Evolutionary conservation across 2,888 invertebrate species (phyloP).

Genomic region (Boloria selene): DNA sequence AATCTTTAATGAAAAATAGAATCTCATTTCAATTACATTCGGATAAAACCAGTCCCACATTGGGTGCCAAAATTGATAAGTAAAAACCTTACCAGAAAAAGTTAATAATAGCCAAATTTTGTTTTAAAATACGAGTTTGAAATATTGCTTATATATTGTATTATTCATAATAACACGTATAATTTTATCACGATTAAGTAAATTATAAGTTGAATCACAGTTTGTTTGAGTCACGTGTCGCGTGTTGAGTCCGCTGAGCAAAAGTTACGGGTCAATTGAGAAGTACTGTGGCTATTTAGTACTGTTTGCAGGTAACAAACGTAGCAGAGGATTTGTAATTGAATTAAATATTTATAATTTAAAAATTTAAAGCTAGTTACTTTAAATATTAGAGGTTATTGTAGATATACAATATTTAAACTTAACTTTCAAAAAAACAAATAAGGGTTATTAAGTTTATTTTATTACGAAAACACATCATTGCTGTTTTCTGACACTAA

Average conservation of each 20-base stretch:
- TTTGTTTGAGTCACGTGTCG: conserved; percentile 21
- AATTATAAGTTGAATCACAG: conserved; percentile 32
- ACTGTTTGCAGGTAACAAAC: conserved; percentile 6
- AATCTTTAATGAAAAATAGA: not conserved
- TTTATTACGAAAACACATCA: no score
- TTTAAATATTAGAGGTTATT: no score
- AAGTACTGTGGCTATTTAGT: conserved; percentile 21
- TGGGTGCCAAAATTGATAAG: conserved; percentile 13
- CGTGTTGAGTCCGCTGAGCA: conserved; percentile 20
- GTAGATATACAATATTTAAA: no score
- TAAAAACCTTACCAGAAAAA: not conserved
- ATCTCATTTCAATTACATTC: not conserved
- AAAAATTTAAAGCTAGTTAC: no score
- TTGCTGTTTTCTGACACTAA: no score
- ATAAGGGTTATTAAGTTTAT: no score
- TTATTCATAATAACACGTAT: conserved; percentile 18
- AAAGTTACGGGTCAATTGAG: conserved; percentile 26
- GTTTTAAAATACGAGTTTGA: not conserved
- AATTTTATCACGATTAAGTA: conserved; percentile 29
- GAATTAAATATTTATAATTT: no score
- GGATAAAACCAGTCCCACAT: not conserved
- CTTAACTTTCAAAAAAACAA: no score
- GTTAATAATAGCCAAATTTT: not conserved
- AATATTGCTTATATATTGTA: not conserved
- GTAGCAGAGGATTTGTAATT: no score